Percentiles rank a stretch among this genome's conserved stretches.
Evolutionary conservation across 1,140 invertebrate species (phyloP).

Genomic region (Mercenaria mercenaria): DNA sequence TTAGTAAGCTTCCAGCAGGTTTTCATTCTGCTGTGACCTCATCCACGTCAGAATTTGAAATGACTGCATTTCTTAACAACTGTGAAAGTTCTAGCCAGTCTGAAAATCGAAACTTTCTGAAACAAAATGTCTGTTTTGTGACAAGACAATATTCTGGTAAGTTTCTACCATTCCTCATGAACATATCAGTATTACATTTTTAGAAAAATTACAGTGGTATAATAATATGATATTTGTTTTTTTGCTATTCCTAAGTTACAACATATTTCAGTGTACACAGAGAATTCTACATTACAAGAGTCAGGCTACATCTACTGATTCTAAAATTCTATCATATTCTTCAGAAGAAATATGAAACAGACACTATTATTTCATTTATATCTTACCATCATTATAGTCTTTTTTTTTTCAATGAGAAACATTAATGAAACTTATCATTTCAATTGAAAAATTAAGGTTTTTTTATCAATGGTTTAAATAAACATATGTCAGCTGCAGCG

Average conservation of each 20-base stretch:
- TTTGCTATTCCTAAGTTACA: not conserved
- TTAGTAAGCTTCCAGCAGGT: no score
- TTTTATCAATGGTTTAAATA: not conserved
- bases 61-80: no score
- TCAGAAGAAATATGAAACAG: not conserved
- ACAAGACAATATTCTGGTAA: no score
- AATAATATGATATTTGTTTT: no score
- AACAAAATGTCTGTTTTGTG: no score
- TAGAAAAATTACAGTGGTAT: no score
- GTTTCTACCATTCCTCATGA: no score
- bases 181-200: no score
- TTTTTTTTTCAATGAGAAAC: not conserved
- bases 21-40: no score
- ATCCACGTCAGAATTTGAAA: no score
- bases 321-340: not conserved
- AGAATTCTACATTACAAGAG: not conserved
- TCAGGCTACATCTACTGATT: not conserved
- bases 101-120: no score
- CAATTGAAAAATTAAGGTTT: not conserved
- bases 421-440: not conserved
- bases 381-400: not conserved
- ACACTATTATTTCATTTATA: not conserved
- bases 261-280: not conserved
- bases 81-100: no score
- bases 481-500: not conserved